Evolutionary conservation across 64 coral and sea anemone genomes (phyloP).

Genomic region (Stichodactyla helianthus): DNA sequence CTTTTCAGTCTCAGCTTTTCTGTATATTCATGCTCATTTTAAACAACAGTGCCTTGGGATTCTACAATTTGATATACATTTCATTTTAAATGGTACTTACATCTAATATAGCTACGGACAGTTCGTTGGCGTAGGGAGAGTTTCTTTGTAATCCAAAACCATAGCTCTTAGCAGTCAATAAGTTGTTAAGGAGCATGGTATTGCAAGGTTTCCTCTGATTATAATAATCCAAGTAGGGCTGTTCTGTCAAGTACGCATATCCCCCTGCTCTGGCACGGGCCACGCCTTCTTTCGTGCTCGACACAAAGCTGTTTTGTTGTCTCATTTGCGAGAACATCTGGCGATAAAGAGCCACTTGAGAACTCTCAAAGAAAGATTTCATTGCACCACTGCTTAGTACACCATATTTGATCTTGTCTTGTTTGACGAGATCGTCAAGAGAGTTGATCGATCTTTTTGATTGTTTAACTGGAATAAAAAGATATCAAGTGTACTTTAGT

Average conservation of each 20-base stretch:
- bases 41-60: too few relatives aligned
- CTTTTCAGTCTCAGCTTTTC: too few relatives aligned
- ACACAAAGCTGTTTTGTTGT: constrained; percentile 34
- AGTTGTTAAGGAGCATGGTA: constrained; percentile 65
- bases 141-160: constrained; percentile 79
- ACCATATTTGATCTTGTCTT: constrained; percentile 70
- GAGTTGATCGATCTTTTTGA: constrained; percentile 62
- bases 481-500: neutral
- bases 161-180: constrained; percentile 80
- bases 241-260: constrained; percentile 87
- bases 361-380: constrained; percentile 59
- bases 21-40: too few relatives aligned
- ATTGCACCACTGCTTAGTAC: constrained; percentile 50
- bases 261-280: constrained; percentile 29
- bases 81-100: neutral
- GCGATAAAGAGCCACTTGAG: constrained; percentile 43
- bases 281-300: constrained; percentile 54
- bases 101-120: constrained; percentile 70
- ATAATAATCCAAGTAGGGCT: constrained; percentile 59
- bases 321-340: constrained; percentile 71
- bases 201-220: constrained; percentile 78
- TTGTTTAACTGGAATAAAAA: constrained; percentile 41
- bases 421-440: constrained; percentile 66
- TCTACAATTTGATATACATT: too few relatives aligned
- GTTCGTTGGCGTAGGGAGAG: constrained; percentile 62